Conservation (phyloP, 2,888 invertebrate genomes). For the Aradus depressus region DNA sequence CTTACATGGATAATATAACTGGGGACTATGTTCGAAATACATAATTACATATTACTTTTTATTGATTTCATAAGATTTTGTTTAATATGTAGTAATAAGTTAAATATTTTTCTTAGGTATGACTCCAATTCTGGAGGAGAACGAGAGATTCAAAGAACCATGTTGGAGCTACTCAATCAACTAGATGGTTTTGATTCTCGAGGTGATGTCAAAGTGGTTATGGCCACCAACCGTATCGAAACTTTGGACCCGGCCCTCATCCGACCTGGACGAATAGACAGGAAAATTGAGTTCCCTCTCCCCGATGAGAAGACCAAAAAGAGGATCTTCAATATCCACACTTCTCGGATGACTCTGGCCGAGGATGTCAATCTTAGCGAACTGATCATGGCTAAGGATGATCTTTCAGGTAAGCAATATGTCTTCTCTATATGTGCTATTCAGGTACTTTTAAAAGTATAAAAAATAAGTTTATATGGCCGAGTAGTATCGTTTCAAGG, state of each 20-base stretch:
- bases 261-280: constrained; percentile 95
- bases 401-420: too few species aligned
- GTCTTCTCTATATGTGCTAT: too few species aligned
- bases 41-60: background rate
- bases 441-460: too few species aligned
- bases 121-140: constrained; percentile 99
- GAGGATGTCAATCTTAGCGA: constrained; percentile 95
- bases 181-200: constrained; percentile 95
- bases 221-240: constrained; percentile 97
- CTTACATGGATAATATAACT: too few species aligned
- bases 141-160: constrained; percentile 97
- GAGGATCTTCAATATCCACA: constrained; percentile 95
- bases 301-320: constrained; percentile 98
- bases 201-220: constrained; percentile 93
- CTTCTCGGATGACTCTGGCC: constrained; percentile 95
- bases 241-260: constrained; percentile 97
- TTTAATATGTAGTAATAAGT: background rate
- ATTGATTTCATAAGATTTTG: background rate
- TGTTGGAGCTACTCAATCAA: constrained; percentile 97
- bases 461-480: too few species aligned
- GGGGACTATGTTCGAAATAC: background rate
- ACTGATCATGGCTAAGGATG: constrained; percentile 98
- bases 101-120: constrained; percentile 52
- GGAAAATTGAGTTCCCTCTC: constrained; percentile 98
- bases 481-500: too few species aligned